Conservation (phyloP, 2,113 vertebrate genomes). For the Dendropsophus ebraccatus region DNA sequence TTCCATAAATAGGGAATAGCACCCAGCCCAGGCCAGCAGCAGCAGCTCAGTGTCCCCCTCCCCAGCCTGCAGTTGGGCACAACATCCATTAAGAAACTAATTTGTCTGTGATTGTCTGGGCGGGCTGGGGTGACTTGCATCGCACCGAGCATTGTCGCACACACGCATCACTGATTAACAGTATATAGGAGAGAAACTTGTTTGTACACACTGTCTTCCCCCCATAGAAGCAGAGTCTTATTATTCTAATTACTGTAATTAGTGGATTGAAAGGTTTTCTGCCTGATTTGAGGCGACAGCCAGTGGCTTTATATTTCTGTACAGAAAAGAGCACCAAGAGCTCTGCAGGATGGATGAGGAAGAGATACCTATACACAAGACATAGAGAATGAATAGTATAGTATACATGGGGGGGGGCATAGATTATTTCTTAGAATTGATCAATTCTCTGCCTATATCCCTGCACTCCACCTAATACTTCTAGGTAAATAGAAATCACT, state of each 20-base stretch:
- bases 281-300: slow-evolving; percentile 84
- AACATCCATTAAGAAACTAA: slow-evolving; percentile 84
- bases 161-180: slow-evolving; percentile 86
- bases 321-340: slow-evolving; percentile 72
- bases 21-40: slow-evolving; percentile 67
- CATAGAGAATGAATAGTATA: neutral
- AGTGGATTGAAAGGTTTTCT: slow-evolving; percentile 85
- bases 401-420: no score
- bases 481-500: slow-evolving; percentile 5
- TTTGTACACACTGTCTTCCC: slow-evolving; percentile 89
- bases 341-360: no score
- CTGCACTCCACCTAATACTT: neutral
- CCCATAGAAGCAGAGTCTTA: slow-evolving; percentile 84
- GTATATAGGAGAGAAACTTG: slow-evolving; percentile 88
- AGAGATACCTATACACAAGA: neutral
- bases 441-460: neutral
- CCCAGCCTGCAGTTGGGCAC: slow-evolving; percentile 78
- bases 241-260: slow-evolving; percentile 89
- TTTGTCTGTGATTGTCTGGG: slow-evolving; percentile 87
- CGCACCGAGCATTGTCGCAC: slow-evolving; percentile 81
- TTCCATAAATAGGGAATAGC: slow-evolving; percentile 68
- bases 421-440: no score
- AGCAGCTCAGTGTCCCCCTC: slow-evolving; percentile 72
- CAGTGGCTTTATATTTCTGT: slow-evolving; percentile 81
- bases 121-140: slow-evolving; percentile 85